Evolutionary conservation across 2,113 vertebrate species (phyloP), one percentile per base, ranked within the genome.

Genomic region (Thalassoma bifasciatum): DNA sequence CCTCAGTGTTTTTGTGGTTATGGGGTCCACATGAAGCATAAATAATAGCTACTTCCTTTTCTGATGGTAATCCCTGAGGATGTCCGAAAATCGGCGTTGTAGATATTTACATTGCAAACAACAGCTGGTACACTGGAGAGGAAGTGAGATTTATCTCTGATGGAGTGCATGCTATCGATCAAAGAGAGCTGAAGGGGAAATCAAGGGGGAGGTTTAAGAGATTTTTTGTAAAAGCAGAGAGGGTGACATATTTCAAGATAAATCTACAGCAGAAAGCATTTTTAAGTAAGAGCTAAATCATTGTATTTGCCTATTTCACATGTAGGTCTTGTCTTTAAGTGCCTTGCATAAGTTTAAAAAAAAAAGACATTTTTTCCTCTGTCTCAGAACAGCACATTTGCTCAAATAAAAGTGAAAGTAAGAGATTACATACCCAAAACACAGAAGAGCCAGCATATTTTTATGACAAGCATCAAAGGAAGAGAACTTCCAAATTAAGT

Each of bases 41-140:
- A 38, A 83, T 80, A 10, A 74, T 75, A 75, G 42, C 47, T 8
- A 67, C 66, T 88, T 89, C 82, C 73, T 72, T 58, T 72, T 83
- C 42, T 74, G 60, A 62, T 71, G 42, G 34, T 68, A 75, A 77
- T 77, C 78, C 42, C 76, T 3, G 46, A 71, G 72, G 78, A 81
- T 72, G 61, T 77, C 63, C 82, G 62, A 73, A 86, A 88, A 89
- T 87, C 89, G 72, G 62, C 40, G 9, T 49, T 69, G 40, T 65
- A 76, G 51, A 73, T 77, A 85, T 84, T 87, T 77, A 74, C 51
- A 77, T 66, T 78, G 63, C 63, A 63, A 56, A 69, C 66, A 83
- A 77, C 86, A 82, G 85, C 84, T 86, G 77, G 66, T 77, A 58
- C 36, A 67, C 60, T 58, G 26, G 75, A 44, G 56, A 72, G 63